Conservation (phyloP, 2,888 invertebrate genomes). For the Caenorhabditis sp. region DNA sequence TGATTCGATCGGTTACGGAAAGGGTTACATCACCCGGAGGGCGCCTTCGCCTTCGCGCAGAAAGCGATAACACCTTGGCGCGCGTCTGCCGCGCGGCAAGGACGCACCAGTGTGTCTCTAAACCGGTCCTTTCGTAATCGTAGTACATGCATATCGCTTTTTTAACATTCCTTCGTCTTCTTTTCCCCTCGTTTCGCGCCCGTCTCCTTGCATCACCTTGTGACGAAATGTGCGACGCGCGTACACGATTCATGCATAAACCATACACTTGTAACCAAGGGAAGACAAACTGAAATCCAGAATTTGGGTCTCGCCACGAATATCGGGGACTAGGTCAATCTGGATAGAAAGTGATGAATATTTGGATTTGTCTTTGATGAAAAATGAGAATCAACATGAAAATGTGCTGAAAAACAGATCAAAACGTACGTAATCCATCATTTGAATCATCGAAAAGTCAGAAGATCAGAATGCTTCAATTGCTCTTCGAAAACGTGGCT, state of each 20-base stretch:
- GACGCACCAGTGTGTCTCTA: constrained; percentile 30
- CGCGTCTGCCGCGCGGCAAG: constrained; percentile 52
- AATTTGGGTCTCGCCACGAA: constrained; percentile 19
- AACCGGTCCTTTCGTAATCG: constrained; percentile 56
- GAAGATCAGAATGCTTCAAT: constrained; percentile 4
- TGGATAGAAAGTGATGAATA: too few species aligned
- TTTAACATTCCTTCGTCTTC: constrained; percentile 26
- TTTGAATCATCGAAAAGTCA: not conserved
- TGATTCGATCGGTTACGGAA: constrained; percentile 1
- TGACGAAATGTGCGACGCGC: constrained; percentile 1
- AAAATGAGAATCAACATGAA: constrained; percentile 9
- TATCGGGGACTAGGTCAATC: too few species aligned
- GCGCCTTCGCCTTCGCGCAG: constrained; percentile 1
- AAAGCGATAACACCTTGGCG: constrained; percentile 58
- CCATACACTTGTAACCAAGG: constrained; percentile 48
- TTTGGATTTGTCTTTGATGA: not conserved
- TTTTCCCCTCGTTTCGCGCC: not conserved
- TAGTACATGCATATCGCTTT: constrained; percentile 55
- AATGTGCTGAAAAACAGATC: not conserved
- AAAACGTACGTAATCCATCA: not conserved
- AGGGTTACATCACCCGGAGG: constrained; percentile 41
- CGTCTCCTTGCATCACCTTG: constrained; percentile 4
- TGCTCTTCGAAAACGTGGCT: not conserved
- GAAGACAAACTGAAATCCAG: too few species aligned
- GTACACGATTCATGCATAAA: constrained; percentile 43